A percentile compares a stretch with the other conserved stretches of the same genome.
These are phyloP conservation scores for Melanotaenia nigrans DNA, from an alignment of 2,797 vertebrate genomes.

Conservation along the genomic window DNA sequence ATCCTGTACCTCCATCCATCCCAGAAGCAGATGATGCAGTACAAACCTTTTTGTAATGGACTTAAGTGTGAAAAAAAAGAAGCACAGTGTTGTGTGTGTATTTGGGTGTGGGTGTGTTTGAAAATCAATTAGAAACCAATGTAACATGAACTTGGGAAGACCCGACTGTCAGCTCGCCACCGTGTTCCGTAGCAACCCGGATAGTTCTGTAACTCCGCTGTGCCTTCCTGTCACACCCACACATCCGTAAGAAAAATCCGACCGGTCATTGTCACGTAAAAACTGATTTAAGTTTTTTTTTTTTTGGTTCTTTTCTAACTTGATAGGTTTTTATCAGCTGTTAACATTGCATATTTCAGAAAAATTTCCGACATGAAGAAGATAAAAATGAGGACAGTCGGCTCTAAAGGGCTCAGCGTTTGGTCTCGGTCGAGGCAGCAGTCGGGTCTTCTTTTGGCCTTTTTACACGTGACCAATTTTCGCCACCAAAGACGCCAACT, in stretches of 20 bases:
- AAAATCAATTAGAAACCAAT: constrained; percentile 22
- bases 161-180: constrained; percentile 21
- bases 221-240: constrained; percentile 31
- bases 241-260: too few relatives aligned
- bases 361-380: not conserved
- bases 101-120: constrained; percentile 19
- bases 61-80: constrained; percentile 58
- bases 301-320: not conserved
- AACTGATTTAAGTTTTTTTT: not conserved
- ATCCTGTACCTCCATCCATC: constrained; percentile 29
- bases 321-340: not conserved
- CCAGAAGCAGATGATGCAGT: constrained; percentile 48
- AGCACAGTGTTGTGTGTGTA: constrained; percentile 42
- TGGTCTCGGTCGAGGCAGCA: constrained; percentile 17
- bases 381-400: not conserved
- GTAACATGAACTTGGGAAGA: constrained; percentile 60
- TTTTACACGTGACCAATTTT: constrained; percentile 2
- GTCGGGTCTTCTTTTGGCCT: constrained; percentile 27
- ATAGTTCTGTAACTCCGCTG: constrained; percentile 13
- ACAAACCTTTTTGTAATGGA: constrained; percentile 71
- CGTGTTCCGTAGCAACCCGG: constrained; percentile 36
- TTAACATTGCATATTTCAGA: not conserved
- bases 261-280: too few relatives aligned
- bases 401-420: constrained; percentile 25
- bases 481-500: not conserved